A percentile compares a stretch with the other conserved stretches of the same genome.
Evolutionary conservation across 2,888 invertebrate genomes (phyloP).

Genomic region (Dermolepida albohirtum): DNA sequence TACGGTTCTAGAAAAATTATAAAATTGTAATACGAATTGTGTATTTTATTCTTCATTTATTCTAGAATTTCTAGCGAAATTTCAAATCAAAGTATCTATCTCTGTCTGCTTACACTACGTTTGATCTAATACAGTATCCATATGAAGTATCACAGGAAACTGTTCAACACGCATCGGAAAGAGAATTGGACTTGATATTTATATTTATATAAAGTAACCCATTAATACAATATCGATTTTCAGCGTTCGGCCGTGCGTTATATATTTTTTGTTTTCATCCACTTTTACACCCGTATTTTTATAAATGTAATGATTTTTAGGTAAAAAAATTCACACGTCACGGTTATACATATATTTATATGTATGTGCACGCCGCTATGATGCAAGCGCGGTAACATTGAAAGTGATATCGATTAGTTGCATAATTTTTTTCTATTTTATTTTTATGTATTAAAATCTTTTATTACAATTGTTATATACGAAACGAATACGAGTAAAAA

Average conservation of each 20-base stretch:
- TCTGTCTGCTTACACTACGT: too few species aligned
- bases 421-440: constrained; percentile 33
- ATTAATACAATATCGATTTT: constrained; percentile 37
- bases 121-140: too few species aligned
- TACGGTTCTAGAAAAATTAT: too few species aligned
- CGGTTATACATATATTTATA: neutral
- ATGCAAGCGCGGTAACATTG: constrained; percentile 35
- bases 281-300: constrained; percentile 27
- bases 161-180: neutral
- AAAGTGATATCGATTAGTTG: constrained; percentile 41
- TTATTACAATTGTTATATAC: constrained; percentile 19
- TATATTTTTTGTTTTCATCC: constrained; percentile 34
- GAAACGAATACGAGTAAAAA: constrained; percentile 22
- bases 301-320: constrained; percentile 30
- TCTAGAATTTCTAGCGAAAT: too few species aligned
- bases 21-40: too few species aligned
- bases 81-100: too few species aligned
- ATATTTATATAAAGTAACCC: constrained; percentile 29
- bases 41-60: too few species aligned
- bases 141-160: neutral
- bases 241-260: constrained; percentile 30
- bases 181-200: constrained; percentile 19
- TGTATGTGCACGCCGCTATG: constrained; percentile 3
- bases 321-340: constrained; percentile 3
- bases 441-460: constrained; percentile 33